phyloP scores from a whole-genome alignment of 2,888 invertebrate species.

The Andrena hattorfiana region DNA sequence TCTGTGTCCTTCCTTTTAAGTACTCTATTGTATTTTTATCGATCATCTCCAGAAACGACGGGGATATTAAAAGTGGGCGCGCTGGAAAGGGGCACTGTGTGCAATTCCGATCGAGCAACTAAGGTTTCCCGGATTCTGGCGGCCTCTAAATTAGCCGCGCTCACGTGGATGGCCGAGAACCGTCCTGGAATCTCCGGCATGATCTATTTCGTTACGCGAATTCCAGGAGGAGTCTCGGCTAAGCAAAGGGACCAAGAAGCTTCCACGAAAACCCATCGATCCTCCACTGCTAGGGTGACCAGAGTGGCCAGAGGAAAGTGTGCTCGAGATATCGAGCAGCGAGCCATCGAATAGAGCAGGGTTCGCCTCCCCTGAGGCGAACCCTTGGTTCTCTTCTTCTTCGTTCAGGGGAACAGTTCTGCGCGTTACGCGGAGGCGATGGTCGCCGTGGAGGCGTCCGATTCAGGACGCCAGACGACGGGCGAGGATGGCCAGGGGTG shows the following conservation, averaged over 20 bases:
- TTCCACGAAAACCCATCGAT: background rate
- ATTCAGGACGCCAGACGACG: constrained; percentile 50
- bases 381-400: background rate
- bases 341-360: constrained; percentile 4
- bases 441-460: constrained; percentile 36
- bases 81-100: background rate
- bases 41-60: too few species aligned
- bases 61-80: background rate
- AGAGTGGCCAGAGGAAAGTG: background rate
- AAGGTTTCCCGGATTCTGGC: background rate
- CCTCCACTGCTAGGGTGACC: background rate
- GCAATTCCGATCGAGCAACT: background rate
- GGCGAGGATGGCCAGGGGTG: constrained; percentile 64
- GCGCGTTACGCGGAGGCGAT: constrained; percentile 77
- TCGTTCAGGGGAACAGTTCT: constrained; percentile 74
- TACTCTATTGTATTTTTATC: too few species aligned
- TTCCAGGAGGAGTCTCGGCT: background rate
- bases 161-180: background rate
- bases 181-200: background rate
- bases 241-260: background rate
- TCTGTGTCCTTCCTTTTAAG: too few species aligned
- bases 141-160: background rate
- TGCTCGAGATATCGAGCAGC: constrained; percentile 60
- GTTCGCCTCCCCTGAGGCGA: constrained; percentile 11
- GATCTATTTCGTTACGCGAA: background rate